These are phyloP conservation scores for Chaetops frenatus DNA, from an alignment of 2,113 vertebrate species.

Conservation along the genomic window DNA sequence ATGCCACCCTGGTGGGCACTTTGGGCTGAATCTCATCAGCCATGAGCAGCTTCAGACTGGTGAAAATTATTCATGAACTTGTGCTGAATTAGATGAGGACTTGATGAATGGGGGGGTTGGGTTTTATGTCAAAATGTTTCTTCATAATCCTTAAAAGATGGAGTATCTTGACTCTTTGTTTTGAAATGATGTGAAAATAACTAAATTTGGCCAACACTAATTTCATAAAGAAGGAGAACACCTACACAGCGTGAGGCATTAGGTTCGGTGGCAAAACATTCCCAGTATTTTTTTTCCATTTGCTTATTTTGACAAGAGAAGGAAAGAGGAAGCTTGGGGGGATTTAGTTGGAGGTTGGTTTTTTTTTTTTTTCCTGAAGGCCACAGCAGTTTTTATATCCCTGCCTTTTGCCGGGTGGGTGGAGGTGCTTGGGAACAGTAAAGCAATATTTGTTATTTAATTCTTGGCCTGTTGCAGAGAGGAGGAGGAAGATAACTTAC, in stretches of 20 bases:
- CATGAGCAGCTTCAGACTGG: neutral
- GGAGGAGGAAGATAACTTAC: neutral
- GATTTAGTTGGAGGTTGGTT: neutral
- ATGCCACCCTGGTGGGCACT: neutral
- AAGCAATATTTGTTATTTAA: neutral
- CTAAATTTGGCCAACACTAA: neutral
- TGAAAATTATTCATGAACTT: neutral
- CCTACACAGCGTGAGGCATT: neutral
- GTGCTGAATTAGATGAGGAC: neutral
- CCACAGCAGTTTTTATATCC: neutral
- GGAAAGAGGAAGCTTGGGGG: neutral
- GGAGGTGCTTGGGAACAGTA: neutral
- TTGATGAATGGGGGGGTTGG: conserved; percentile 8
- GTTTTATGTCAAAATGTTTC: neutral
- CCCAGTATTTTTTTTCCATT: neutral
- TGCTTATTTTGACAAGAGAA: neutral
- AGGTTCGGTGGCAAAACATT: neutral
- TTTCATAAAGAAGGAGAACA: neutral
- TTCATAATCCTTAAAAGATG: neutral
- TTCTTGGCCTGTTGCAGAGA: neutral
- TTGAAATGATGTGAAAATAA: neutral
- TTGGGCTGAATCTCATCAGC: neutral
- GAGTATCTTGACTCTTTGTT: neutral
- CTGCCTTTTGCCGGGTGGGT: neutral
- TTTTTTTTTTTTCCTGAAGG: neutral